These are phyloP conservation scores for Hylyphantes graminicola DNA, from an alignment of 1,140 invertebrate species.

Conservation along the genomic window DNA sequence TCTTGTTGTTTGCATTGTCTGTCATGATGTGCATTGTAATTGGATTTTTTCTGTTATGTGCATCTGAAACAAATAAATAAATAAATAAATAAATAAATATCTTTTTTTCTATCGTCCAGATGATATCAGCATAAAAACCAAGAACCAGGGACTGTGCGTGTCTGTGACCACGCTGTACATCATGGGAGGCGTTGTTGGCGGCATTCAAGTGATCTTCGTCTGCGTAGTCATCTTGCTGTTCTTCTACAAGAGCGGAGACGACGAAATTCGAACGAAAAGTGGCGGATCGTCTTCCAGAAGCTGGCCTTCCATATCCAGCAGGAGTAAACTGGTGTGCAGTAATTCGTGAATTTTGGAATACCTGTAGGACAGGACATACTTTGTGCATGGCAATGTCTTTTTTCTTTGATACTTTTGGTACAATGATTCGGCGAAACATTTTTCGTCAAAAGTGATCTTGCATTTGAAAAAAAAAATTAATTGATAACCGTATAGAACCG, in stretches of 20 bases:
- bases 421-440: no score
- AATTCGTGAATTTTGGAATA: neutral
- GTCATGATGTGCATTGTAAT: no score
- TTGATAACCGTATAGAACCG: no score
- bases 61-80: no score
- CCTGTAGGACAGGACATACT: no score
- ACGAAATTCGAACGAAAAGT: slow-evolving; percentile 4
- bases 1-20: no score
- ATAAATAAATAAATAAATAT: no score
- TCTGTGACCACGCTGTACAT: slow-evolving; percentile 30
- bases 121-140: slow-evolving; percentile 10
- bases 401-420: no score
- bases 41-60: no score
- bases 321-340: slow-evolving; percentile 44
- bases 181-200: slow-evolving; percentile 20
- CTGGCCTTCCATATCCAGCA: slow-evolving; percentile 50
- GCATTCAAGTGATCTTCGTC: slow-evolving; percentile 26
- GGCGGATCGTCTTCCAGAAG: neutral
- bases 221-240: slow-evolving; percentile 16
- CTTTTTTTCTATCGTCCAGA: slow-evolving; percentile 24
- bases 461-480: no score
- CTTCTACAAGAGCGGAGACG: slow-evolving; percentile 14
- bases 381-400: no score
- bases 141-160: slow-evolving; percentile 35
- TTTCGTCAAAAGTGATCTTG: no score